Conservation (phyloP, 2,888 invertebrate genomes). For the Gnatocerus cornutus region DNA sequence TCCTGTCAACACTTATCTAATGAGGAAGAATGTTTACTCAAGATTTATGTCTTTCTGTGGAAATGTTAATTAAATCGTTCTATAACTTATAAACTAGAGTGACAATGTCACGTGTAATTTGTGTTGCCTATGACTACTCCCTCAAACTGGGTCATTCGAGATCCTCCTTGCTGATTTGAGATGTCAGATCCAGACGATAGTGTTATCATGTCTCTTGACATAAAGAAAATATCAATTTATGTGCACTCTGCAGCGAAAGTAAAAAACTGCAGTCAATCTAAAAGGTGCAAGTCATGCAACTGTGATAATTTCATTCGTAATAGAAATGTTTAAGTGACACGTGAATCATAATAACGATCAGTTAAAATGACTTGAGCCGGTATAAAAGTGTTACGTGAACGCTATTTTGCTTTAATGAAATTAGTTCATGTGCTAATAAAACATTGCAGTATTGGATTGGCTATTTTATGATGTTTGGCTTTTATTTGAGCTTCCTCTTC, state of each 20-base stretch:
- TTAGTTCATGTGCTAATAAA: no score
- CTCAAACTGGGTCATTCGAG: no score
- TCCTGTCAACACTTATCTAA: background rate
- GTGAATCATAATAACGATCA: conserved; percentile 25
- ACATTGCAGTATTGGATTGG: no score
- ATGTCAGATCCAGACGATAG: no score
- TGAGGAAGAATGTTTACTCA: background rate
- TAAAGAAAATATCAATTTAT: background rate
- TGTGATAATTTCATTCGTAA: conserved; percentile 21
- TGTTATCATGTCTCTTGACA: background rate
- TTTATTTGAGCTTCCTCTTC: conserved; percentile 10
- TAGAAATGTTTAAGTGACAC: conserved; percentile 31
- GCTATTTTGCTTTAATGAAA: no score
- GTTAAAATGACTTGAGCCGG: conserved; percentile 1
- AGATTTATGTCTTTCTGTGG: background rate
- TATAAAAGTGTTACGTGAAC: no score
- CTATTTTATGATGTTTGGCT: background rate
- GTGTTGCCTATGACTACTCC: conserved; percentile 22
- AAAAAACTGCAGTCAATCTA: background rate
- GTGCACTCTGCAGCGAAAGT: no score
- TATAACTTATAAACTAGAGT: background rate
- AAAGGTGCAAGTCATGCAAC: conserved; percentile 32
- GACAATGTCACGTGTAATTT: conserved; percentile 16
- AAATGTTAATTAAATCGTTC: background rate
- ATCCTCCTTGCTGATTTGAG: conserved; percentile 3